phyloP scores from a whole-genome alignment of 2,113 vertebrate genomes.

The Cryptomyrus ogoouensis region DNA sequence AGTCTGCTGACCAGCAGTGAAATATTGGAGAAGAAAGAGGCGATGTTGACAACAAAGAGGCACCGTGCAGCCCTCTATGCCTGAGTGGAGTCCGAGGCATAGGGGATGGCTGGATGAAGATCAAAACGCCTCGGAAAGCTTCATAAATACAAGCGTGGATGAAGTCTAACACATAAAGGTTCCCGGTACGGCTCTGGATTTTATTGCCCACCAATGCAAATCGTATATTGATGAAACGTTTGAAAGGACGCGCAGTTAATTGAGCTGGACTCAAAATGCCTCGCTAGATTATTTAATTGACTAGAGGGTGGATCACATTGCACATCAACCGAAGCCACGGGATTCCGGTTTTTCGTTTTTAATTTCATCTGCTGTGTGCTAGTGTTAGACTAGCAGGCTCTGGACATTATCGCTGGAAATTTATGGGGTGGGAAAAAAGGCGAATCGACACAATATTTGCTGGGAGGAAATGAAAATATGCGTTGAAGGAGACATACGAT shows the following conservation, averaged over 20 bases:
- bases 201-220: background rate
- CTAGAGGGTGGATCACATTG: background rate
- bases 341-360: background rate
- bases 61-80: background rate
- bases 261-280: constrained; percentile 3
- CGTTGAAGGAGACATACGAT: background rate
- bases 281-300: background rate
- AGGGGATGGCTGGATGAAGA: constrained; percentile 16
- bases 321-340: background rate
- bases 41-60: constrained; percentile 17
- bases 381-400: background rate
- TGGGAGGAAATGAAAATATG: background rate
- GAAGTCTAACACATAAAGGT: background rate
- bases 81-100: constrained; percentile 9
- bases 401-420: background rate
- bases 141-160: background rate
- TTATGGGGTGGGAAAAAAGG: background rate
- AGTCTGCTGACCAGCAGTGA: background rate
- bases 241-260: background rate
- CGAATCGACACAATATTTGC: background rate
- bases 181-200: background rate
- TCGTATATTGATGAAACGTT: background rate
- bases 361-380: background rate
- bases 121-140: constrained; percentile 14
- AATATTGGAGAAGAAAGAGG: background rate